Percentiles rank a stretch among this genome's conserved stretches.
These are phyloP conservation scores for Oncopodura yosiiana DNA, from an alignment of 1,140 invertebrate species.

Conservation along the genomic window DNA sequence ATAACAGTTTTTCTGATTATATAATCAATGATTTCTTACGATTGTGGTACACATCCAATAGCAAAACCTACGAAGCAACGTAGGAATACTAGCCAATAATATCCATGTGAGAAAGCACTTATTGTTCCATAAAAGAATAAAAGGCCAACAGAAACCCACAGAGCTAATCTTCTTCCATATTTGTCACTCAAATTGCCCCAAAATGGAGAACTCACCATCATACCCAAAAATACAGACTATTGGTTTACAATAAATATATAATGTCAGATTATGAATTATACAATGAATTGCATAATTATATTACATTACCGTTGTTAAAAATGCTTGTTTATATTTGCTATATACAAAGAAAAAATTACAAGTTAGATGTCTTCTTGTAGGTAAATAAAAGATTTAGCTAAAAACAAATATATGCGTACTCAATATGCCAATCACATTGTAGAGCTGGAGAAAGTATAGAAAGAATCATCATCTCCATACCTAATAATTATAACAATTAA, in stretches of 20 bases:
- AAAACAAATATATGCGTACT: too few relatives aligned
- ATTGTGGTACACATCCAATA: slow-evolving; percentile 91
- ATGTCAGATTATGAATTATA: background rate
- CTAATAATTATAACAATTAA: too few relatives aligned
- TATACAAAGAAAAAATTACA: too few relatives aligned
- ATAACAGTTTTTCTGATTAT: slow-evolving; percentile 15
- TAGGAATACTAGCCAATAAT: slow-evolving; percentile 78
- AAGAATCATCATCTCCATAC: slow-evolving; percentile 96
- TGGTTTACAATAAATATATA: too few relatives aligned
- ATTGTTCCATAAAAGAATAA: slow-evolving; percentile 84
- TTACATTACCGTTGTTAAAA: slow-evolving; percentile 57
- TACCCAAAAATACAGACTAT: slow-evolving; percentile 84
- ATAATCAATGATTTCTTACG: too few relatives aligned
- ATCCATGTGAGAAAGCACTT: slow-evolving; percentile 82
- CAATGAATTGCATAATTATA: slow-evolving; percentile 6
- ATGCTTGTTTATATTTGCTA: slow-evolving; percentile 62
- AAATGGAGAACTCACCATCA: slow-evolving; percentile 93
- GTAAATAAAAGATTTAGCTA: too few relatives aligned
- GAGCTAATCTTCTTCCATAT: slow-evolving; percentile 80
- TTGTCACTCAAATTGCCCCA: slow-evolving; percentile 92
- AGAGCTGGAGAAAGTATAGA: slow-evolving; percentile 84
- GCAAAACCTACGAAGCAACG: slow-evolving; percentile 88
- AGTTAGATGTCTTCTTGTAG: too few relatives aligned
- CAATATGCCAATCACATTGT: slow-evolving; percentile 87
- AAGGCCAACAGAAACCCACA: slow-evolving; percentile 75